These are phyloP conservation scores for Meloe dianella DNA, from an alignment of 2,888 invertebrate genomes.

Conservation along the genomic window DNA sequence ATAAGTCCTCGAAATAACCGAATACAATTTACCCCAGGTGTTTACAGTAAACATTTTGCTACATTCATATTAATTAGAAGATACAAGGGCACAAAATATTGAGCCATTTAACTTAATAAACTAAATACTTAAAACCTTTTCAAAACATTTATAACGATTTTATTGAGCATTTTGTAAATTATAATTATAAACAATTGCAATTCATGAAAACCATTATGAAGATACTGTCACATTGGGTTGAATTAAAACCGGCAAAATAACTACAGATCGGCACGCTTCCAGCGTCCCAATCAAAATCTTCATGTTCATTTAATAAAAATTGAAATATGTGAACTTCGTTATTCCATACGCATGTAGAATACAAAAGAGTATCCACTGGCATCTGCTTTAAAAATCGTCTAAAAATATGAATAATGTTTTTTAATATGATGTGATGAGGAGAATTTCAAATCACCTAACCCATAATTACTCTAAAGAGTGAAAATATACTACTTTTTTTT, in stretches of 20 bases:
- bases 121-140: conserved; percentile 18
- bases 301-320: too few relatives aligned
- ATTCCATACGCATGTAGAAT: too few relatives aligned
- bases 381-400: too few relatives aligned
- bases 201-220: conserved; percentile 17
- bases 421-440: too few relatives aligned
- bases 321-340: too few relatives aligned
- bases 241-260: background rate
- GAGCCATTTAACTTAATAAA: conserved; percentile 35
- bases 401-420: too few relatives aligned
- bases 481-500: too few relatives aligned
- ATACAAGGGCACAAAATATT: conserved; percentile 35
- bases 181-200: conserved; percentile 16
- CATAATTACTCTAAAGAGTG: too few relatives aligned
- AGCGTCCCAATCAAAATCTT: too few relatives aligned
- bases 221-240: background rate
- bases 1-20: conserved; percentile 33
- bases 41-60: conserved; percentile 27
- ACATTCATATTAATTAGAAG: conserved; percentile 35
- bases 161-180: conserved; percentile 14
- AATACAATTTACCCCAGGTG: conserved; percentile 37
- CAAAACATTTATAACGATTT: conserved; percentile 20
- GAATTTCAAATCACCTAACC: too few relatives aligned
- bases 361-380: too few relatives aligned
- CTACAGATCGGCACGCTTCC: too few relatives aligned